phyloP scores from a whole-genome alignment of 2,797 vertebrate genomes.

The Anableps anableps region DNA sequence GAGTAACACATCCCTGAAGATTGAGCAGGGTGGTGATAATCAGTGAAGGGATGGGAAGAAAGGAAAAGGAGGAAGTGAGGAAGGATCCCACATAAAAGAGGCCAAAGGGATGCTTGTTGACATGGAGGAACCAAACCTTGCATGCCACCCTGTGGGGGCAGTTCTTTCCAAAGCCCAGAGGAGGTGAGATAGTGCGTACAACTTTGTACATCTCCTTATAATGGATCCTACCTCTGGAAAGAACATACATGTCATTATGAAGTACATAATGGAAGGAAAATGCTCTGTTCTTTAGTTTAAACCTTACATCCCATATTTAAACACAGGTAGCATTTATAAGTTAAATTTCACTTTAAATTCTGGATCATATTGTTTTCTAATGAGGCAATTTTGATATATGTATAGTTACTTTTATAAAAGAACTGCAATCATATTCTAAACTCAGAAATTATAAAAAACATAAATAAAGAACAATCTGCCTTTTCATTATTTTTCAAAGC shows the following conservation, averaged over 20 bases:
- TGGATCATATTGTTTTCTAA: not conserved
- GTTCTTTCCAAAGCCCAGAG: conserved; percentile 99
- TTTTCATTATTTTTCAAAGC: not conserved
- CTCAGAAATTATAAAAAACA: not conserved
- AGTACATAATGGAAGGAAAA: conserved; percentile 6
- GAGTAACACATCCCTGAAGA: conserved; percentile 57
- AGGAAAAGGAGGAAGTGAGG: conserved; percentile 75
- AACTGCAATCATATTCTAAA: not conserved
- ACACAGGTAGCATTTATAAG: not conserved
- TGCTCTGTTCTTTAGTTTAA: conserved; percentile 4
- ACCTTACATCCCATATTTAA: not conserved
- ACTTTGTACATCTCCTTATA: conserved; percentile 99
- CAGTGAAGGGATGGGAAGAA: conserved; percentile 44
- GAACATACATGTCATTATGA: conserved; percentile 83
- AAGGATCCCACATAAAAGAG: conserved; percentile 58
- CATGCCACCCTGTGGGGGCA: conserved; percentile 99
- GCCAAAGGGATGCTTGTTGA: conserved; percentile 38
- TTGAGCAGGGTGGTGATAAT: conserved; percentile 57
- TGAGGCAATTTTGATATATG: not conserved
- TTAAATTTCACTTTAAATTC: not conserved
- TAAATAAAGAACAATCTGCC: not conserved
- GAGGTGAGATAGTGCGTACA: conserved; percentile 99
- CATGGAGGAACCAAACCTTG: conserved; percentile 95
- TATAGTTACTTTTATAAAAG: not conserved
- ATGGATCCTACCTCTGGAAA: conserved; percentile 98